Evolutionary conservation across 2,797 vertebrate genomes (phyloP).

Genomic region (Salarias fasciatus): DNA sequence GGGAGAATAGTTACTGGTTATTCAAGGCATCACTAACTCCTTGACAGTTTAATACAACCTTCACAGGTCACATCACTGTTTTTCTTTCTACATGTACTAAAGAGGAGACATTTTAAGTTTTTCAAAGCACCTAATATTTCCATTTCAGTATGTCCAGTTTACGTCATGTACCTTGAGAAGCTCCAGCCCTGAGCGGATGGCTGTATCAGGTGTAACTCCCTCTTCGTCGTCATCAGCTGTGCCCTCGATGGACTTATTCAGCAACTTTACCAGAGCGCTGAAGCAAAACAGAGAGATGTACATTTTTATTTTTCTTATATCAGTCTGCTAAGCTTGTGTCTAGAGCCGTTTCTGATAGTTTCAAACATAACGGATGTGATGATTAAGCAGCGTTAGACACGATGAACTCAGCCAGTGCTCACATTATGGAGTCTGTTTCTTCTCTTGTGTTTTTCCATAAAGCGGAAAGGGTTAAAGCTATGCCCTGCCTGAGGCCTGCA

Average conservation of each 20-base stretch:
- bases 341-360: not conserved
- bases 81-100: not conserved
- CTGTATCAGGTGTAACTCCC: conserved; percentile 96
- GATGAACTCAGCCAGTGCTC: not conserved
- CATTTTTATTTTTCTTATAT: not conserved
- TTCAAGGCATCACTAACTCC: too few species aligned
- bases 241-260: conserved; percentile 98
- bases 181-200: conserved; percentile 97
- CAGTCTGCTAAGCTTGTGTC: not conserved
- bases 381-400: too few species aligned
- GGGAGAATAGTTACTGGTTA: too few species aligned
- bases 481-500: conserved; percentile 39
- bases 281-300: conserved; percentile 14
- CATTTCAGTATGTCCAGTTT: not conserved
- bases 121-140: not conserved
- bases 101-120: not conserved
- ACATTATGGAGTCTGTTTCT: not conserved
- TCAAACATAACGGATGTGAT: not conserved
- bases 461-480: conserved; percentile 51
- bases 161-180: conserved; percentile 90
- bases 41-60: too few species aligned
- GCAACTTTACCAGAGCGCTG: conserved; percentile 96
- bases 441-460: conserved; percentile 62
- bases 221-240: conserved; percentile 98
- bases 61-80: not conserved